Evolutionary conservation across 2,113 vertebrate species (phyloP).

Genomic region (Hydropotes inermis): DNA sequence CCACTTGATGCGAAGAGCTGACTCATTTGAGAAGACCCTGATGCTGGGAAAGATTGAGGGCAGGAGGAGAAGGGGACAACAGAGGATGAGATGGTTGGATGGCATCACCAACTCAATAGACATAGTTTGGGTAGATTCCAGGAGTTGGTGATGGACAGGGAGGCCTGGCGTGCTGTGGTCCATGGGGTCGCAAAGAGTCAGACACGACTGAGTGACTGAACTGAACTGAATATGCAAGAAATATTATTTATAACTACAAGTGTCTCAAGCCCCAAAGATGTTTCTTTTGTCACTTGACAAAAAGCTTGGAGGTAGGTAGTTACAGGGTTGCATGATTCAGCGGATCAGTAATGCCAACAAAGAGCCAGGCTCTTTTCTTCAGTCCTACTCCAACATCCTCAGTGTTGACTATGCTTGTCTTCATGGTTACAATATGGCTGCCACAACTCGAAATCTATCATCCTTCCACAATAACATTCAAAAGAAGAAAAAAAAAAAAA

Average conservation of each 20-base stretch:
- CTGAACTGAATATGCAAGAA: neutral
- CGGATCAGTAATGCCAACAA: neutral
- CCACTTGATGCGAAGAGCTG: neutral
- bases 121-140: neutral
- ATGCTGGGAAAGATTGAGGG: neutral
- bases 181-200: rapidly evolving
- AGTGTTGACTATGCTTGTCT: neutral
- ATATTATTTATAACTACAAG: neutral
- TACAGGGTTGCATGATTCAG: neutral
- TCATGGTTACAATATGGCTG: neutral
- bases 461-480: neutral
- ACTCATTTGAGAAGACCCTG: neutral
- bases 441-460: neutral
- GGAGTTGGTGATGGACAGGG: neutral
- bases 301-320: neutral
- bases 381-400: neutral
- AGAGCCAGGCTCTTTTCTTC: neutral
- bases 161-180: neutral
- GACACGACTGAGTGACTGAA: rapidly evolving
- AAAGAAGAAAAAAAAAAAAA: neutral
- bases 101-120: neutral
- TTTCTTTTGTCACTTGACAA: neutral
- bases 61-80: neutral
- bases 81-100: neutral
- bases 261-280: neutral